phyloP scores from a whole-genome alignment of 2,797 vertebrate species.

The Alauda arvensis region DNA sequence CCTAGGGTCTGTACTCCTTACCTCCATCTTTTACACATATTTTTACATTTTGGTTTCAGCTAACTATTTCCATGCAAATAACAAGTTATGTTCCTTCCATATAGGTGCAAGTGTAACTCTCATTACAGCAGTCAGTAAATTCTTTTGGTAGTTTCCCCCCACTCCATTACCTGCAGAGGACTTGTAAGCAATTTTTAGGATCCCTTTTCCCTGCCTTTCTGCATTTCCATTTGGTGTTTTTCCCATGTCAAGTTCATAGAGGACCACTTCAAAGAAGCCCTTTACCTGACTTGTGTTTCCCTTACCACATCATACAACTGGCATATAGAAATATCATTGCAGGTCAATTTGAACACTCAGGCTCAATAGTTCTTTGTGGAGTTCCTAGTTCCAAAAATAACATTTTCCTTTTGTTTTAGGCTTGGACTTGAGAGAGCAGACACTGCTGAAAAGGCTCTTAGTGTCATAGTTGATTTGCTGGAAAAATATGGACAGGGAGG shows the following conservation, averaged over 20 bases:
- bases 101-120: background rate
- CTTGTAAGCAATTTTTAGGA: background rate
- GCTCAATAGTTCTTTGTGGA: background rate
- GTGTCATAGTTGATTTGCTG: constrained; percentile 85
- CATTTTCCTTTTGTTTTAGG: constrained; percentile 71
- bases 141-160: background rate
- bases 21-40: accelerated
- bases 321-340: background rate
- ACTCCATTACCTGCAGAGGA: background rate
- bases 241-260: background rate
- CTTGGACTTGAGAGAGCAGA: constrained; percentile 92
- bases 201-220: background rate
- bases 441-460: constrained; percentile 86
- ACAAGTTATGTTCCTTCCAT: background rate
- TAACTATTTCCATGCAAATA: accelerated
- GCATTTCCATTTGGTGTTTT: background rate
- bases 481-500: constrained; percentile 91
- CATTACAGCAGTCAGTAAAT: background rate
- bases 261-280: background rate
- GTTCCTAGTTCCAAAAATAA: background rate
- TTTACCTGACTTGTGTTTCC: background rate
- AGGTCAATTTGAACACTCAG: background rate
- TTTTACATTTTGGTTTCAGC: background rate
- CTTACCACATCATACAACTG: background rate
- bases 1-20: background rate